Evolutionary conservation across 2,797 vertebrate genomes (phyloP), one percentile per base, ranked within the genome.

Genomic region (Echeneis naucrates): DNA sequence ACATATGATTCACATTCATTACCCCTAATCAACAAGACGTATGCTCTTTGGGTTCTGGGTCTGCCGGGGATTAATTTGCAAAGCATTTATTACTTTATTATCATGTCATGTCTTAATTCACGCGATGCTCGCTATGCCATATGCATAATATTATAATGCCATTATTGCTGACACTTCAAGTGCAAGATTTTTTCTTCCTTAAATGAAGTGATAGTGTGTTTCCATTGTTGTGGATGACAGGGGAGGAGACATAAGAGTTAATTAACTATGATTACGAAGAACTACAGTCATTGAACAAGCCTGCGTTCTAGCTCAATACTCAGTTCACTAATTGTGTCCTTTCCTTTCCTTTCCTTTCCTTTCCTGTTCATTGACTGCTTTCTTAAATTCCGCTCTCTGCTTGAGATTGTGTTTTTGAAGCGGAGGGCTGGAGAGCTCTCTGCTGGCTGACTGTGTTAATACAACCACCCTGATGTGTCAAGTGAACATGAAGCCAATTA

Each of bases 151-250:
- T 88, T 88, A 83, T 83, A 86, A 89, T 62, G 54, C 54, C 78
- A 78, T 90, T 89, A 93, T 91, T 90, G 87, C 83, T 81, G 78
- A 89, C 90, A 91, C 87, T 88, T 89, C 66, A 85, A 83, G 80
- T 85, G 85, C 80, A 73, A 87, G 88, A 90, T 92, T 84, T 87
- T 87, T 90, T 86, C 86, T 87, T 86, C 85, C 77, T 86, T 90
- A 90, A 93, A 91, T 87, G 85, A 87, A 92, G 86, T 89, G 88
- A 92, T 88, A 81, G 78, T 78, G 83, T 68, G 86, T 91, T 91
- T 83, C 87, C 82, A 91, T 94, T 93, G 91, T 92, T 84, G 82
- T 72, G 79, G 76, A 88, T 92, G 92, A 92, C 89, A 92, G 77
- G 79, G 83, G 86, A 89, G 87, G 87, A 81, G 86, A 88, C 87